Evolutionary conservation across 2,113 vertebrate genomes (phyloP).

Genomic region (Grallaria varia): DNA sequence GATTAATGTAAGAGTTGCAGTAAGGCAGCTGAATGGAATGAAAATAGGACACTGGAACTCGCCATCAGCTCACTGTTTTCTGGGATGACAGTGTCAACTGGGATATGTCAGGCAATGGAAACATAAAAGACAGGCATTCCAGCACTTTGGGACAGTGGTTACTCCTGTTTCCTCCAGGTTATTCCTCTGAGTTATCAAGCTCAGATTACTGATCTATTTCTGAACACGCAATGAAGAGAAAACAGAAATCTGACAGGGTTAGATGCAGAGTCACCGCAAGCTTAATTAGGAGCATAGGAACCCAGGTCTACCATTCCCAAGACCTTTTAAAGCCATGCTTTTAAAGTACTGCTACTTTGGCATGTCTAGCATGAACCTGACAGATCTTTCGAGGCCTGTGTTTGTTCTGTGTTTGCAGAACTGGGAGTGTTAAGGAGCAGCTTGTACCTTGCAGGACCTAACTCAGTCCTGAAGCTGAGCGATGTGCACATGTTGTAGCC

Average conservation of each 20-base stretch:
- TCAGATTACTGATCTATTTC: background rate
- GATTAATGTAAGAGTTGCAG: background rate
- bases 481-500: background rate
- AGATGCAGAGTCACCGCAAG: background rate
- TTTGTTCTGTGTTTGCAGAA: background rate
- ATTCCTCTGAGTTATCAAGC: background rate
- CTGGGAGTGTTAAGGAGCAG: background rate
- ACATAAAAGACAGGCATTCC: background rate
- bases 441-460: background rate
- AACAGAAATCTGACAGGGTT: background rate
- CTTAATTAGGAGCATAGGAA: background rate
- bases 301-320: background rate
- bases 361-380: background rate
- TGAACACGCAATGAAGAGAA: background rate
- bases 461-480: background rate
- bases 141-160: background rate
- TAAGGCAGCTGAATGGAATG: background rate
- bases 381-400: background rate
- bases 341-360: background rate
- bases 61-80: background rate
- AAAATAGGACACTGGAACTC: background rate
- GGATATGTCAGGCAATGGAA: background rate
- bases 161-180: background rate
- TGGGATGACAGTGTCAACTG: background rate
- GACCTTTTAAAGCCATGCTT: background rate